Evolutionary conservation across 2,797 vertebrate species (phyloP), one percentile per base, ranked within the genome.

Genomic region (Lacerta agilis): DNA sequence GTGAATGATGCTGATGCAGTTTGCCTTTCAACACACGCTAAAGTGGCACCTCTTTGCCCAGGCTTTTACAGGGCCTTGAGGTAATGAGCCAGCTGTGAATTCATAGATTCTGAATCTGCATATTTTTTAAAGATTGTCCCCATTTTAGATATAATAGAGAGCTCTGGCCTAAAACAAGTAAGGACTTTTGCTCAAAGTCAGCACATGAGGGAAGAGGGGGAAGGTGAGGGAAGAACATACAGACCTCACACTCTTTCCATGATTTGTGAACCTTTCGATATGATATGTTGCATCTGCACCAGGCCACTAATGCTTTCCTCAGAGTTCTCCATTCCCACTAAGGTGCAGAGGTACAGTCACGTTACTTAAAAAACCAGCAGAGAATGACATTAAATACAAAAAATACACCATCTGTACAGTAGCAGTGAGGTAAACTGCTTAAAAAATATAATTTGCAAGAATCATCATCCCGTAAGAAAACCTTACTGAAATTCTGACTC

Each of bases 401-500:
- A 17, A 15, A 41, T 29, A 45, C 15, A 45, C 27, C 17, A 27
- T 66, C 7, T 67, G 11, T 66, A 41, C 29, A 49, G 67, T 83
- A 29, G 29, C n/a, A 6, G 8, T 45, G 15, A 33, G 29, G 58
- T 23, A 72, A 72, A 27, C 29, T 85, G 61, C n/a, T 55, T 43
- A 66, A 66, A 75, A 75, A 64, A 6, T 45, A 49, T 79, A 86
- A 67, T 29, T 69, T 79, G 43, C 66, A 49, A 79, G 41, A 36
- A 13, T 3, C 27, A 8, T n/a, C 15, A 41, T 66, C 49, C 49
- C 3, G 29, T 7, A 49, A 17, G n/a, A 33, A 71, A 72, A n/a
- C 72, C 15, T 86, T 91, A 81, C 33, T 76, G 2, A 17, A 85
- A 87, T 58, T 82, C 43, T 38, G 8, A 85, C 80, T 66, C 9